A percentile compares a stretch with the other conserved stretches of the same genome.
phyloP scores from a whole-genome alignment of 2,888 invertebrate genomes.

The Hirudinaria manillensis region DNA sequence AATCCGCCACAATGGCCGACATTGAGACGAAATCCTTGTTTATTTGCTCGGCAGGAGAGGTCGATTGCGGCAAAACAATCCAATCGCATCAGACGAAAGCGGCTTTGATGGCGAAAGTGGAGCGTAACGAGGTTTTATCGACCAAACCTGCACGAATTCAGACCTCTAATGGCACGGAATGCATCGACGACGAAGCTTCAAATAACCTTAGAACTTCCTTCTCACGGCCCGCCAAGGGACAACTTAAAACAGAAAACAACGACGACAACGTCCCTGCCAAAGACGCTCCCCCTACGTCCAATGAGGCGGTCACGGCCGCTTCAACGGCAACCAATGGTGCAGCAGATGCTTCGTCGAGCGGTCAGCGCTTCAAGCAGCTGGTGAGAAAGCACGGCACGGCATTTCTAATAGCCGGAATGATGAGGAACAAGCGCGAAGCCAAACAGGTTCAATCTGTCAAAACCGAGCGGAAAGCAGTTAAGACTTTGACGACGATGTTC shows the following conservation, averaged over 20 bases:
- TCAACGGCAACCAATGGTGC: neutral
- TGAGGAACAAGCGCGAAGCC: constrained; percentile 44
- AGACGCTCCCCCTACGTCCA: neutral
- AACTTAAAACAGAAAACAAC: neutral
- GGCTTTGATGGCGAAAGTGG: constrained; percentile 5
- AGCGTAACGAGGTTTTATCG: neutral
- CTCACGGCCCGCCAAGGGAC: too few species aligned
- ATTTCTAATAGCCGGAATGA: constrained; percentile 47
- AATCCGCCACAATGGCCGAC: too few species aligned
- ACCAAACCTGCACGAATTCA: neutral
- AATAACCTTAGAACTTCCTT: neutral
- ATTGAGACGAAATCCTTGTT: too few species aligned
- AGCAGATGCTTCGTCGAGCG: neutral
- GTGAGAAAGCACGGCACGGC: constrained; percentile 49
- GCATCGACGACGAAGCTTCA: constrained; percentile 1
- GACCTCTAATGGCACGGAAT: neutral
- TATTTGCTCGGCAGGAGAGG: too few species aligned
- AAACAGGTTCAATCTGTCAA: constrained; percentile 59
- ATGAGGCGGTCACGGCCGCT: neutral
- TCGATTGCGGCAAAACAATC: too few species aligned
- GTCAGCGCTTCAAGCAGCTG: constrained; percentile 40
- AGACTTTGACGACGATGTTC: constrained; percentile 57
- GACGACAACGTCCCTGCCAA: neutral
- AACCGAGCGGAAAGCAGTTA: constrained; percentile 90
- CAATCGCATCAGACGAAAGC: too few species aligned